Conservation (phyloP, 2,888 invertebrate genomes). For the Phaedon cochleariae region DNA sequence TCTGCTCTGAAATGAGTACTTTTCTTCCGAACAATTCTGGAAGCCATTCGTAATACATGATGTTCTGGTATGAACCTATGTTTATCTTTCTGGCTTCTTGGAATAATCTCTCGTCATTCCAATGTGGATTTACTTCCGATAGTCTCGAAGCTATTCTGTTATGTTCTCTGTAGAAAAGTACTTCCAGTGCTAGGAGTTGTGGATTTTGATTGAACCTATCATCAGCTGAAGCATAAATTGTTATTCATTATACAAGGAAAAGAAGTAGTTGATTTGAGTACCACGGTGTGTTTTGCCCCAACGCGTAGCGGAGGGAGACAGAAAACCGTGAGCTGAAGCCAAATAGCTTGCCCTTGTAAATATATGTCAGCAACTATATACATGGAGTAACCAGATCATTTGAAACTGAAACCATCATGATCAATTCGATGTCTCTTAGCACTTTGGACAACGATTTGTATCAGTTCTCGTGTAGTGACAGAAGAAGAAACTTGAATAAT, state of each 20-base stretch:
- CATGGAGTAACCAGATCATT: too few relatives aligned
- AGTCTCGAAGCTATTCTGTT: slow-evolving; percentile 60
- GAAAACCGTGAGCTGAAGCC: too few relatives aligned
- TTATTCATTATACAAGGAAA: background rate
- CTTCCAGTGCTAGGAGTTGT: slow-evolving; percentile 60
- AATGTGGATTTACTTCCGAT: slow-evolving; percentile 61
- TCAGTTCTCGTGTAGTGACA: too few relatives aligned
- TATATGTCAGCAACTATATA: too few relatives aligned
- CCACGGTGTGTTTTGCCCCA: too few relatives aligned
- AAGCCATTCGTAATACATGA: slow-evolving; percentile 79
- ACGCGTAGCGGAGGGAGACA: too few relatives aligned
- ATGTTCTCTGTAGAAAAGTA: slow-evolving; percentile 61
- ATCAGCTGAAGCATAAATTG: slow-evolving; percentile 52
- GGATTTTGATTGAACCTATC: slow-evolving; percentile 59
- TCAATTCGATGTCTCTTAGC: too few relatives aligned
- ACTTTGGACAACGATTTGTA: too few relatives aligned
- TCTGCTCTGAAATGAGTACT: slow-evolving; percentile 6
- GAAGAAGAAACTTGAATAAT: too few relatives aligned
- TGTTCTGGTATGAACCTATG: slow-evolving; percentile 67
- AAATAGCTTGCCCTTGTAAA: too few relatives aligned
- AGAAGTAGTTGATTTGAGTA: background rate
- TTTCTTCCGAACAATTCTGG: slow-evolving; percentile 50
- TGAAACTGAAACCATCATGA: too few relatives aligned
- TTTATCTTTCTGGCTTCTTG: slow-evolving; percentile 61
- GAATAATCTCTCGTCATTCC: slow-evolving; percentile 62